These are phyloP conservation scores for Pinctada fucata DNA, from an alignment of 2,888 invertebrate genomes.

Conservation along the genomic window DNA sequence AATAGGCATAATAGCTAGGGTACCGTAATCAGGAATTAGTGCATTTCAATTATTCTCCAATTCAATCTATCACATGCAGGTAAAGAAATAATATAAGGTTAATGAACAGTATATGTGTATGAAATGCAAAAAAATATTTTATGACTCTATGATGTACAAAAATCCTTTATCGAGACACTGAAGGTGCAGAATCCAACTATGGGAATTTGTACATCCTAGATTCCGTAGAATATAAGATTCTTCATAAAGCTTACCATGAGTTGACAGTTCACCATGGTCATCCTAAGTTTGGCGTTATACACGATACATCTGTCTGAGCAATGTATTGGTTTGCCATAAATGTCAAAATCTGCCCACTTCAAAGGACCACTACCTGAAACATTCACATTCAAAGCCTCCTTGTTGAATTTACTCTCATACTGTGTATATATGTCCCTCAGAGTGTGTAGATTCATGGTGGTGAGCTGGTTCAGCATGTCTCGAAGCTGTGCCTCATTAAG, in stretches of 20 bases:
- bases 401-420: conserved; percentile 62
- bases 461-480: conserved; percentile 61
- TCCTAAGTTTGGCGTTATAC: conserved; percentile 65
- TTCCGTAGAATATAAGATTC: too few species aligned
- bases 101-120: too few species aligned
- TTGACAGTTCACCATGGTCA: conserved; percentile 61
- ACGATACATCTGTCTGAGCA: conserved; percentile 68
- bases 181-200: too few species aligned
- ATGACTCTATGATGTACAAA: too few species aligned
- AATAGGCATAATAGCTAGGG: too few species aligned
- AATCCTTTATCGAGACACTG: too few species aligned
- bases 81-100: too few species aligned
- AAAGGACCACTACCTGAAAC: conserved; percentile 52
- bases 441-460: conserved; percentile 63
- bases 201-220: too few species aligned
- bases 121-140: too few species aligned
- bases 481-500: conserved; percentile 63
- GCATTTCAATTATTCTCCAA: too few species aligned
- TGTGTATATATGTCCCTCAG: conserved; percentile 67
- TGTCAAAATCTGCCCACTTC: conserved; percentile 69
- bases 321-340: conserved; percentile 67
- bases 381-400: conserved; percentile 55
- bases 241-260: conserved; percentile 57
- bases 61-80: too few species aligned
- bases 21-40: too few species aligned